phyloP scores from a whole-genome alignment of 1,140 invertebrate genomes.

The Calliopsis andreniformis region DNA sequence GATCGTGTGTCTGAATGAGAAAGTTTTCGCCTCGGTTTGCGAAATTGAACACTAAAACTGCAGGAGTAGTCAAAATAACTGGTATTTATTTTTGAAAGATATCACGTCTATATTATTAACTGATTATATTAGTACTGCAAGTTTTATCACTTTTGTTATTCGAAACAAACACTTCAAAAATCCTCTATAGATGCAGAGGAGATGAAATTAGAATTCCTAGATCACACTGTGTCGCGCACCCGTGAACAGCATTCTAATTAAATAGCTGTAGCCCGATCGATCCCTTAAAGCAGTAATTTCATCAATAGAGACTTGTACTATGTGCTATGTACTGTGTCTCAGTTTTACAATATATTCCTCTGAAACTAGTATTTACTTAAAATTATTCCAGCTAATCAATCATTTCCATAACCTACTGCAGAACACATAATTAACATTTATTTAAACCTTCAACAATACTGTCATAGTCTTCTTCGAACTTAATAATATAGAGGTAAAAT shows the following conservation, averaged over 20 bases:
- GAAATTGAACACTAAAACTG: constrained; percentile 26
- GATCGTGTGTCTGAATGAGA: constrained; percentile 4
- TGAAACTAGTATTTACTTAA: not conserved
- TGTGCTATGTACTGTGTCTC: not conserved
- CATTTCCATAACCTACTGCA: not conserved
- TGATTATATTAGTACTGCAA: too few relatives aligned
- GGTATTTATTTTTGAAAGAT: too few relatives aligned
- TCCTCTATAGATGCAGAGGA: not conserved
- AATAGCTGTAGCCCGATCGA: constrained; percentile 28
- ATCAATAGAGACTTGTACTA: not conserved
- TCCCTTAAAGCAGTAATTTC: not conserved
- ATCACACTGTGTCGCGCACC: not conserved
- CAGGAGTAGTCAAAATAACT: too few relatives aligned
- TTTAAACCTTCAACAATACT: not conserved
- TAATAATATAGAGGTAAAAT: too few relatives aligned
- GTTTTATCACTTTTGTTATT: not conserved
- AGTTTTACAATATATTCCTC: not conserved
- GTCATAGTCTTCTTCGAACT: not conserved
- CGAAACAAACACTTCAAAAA: not conserved
- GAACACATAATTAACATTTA: constrained; percentile 7
- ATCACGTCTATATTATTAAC: too few relatives aligned
- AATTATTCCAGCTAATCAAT: not conserved
- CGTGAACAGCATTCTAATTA: constrained; percentile 21
- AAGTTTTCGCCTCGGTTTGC: constrained; percentile 10
- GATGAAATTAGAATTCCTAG: not conserved